Evolutionary conservation across 1,140 invertebrate species (phyloP), one percentile per base, ranked within the genome.

Genomic region (Aphidius ervi): DNA sequence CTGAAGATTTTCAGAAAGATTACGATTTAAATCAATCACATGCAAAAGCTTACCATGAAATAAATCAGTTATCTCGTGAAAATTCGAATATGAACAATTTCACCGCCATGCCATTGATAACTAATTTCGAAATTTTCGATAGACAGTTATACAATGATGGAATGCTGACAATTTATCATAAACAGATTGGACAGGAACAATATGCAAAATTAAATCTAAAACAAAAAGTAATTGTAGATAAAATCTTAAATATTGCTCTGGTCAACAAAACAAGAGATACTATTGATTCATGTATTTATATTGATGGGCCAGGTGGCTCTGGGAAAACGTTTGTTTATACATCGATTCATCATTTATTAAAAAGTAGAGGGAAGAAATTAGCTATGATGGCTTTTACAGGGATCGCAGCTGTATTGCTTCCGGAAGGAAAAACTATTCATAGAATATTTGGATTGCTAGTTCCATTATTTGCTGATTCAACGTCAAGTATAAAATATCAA

Each of bases 401-500:
- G n/a, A 68, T 69, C 37, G 68, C 66, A n/a, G 65, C 68, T 37
- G 65, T 61, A 55, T 52, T 65, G 49, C 57, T 67, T 42, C 65
- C 65, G 53, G 56, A 67, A 46, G 59, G 65, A 55, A 61, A 61
- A 59, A 67, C 65, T 42, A 31, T 64, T 46, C 63, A 65, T 46
- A 65, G 49, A 61, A 66, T 52, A 40, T 66, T 66, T 57, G 58
- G 61, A 61, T 37, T 67, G 31, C 65, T 63, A 57, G 66, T 65
- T 37, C 53, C 49, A 23, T 16, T 70, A 43, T 56, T 42, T 16
- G 40, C 50, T 43, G 61, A 61, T 58, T 62, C 67, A 6, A 55
- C 60, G 6, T 59, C 63, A 9, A 68, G 49, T 57, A 65, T 68
- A 16, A 68, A 60, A 75, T 47, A 80, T 74, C 58, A 74, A 43